These are phyloP conservation scores for Nothobranchius furzeri DNA, from an alignment of 2,113 vertebrate species.

Conservation along the genomic window DNA sequence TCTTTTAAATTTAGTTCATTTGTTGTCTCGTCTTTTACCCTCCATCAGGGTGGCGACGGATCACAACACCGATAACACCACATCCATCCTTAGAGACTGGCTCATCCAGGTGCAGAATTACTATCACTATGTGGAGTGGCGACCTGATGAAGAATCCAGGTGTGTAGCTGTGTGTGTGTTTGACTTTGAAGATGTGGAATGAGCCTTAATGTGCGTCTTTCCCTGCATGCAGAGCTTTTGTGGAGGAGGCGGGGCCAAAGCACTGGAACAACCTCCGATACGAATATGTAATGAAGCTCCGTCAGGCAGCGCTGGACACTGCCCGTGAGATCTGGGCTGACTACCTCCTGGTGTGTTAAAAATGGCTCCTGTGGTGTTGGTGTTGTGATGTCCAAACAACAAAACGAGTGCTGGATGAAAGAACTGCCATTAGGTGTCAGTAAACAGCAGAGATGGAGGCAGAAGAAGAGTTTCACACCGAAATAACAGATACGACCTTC, in stretches of 20 bases:
- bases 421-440: too few relatives aligned
- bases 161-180: slow-evolving; percentile 41
- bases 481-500: too few relatives aligned
- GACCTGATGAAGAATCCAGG: slow-evolving; percentile 84
- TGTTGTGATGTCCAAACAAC: too few relatives aligned
- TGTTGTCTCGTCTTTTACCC: slow-evolving; percentile 1
- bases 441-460: too few relatives aligned
- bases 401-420: too few relatives aligned
- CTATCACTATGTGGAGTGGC: slow-evolving; percentile 91
- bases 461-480: too few relatives aligned
- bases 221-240: slow-evolving; percentile 68
- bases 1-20: background rate
- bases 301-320: slow-evolving; percentile 85
- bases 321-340: slow-evolving; percentile 88
- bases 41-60: slow-evolving; percentile 88
- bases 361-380: background rate
- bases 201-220: slow-evolving; percentile 31
- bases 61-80: slow-evolving; percentile 88
- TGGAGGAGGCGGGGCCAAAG: slow-evolving; percentile 85
- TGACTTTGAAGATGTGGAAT: slow-evolving; percentile 2
- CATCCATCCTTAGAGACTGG: slow-evolving; percentile 85
- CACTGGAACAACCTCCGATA: slow-evolving; percentile 87
- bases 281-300: slow-evolving; percentile 88
- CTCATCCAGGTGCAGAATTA: slow-evolving; percentile 83
- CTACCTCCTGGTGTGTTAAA: slow-evolving; percentile 85